These are phyloP conservation scores for Premnoplex brunnescens DNA, from an alignment of 2,797 vertebrate genomes.

Conservation along the genomic window DNA sequence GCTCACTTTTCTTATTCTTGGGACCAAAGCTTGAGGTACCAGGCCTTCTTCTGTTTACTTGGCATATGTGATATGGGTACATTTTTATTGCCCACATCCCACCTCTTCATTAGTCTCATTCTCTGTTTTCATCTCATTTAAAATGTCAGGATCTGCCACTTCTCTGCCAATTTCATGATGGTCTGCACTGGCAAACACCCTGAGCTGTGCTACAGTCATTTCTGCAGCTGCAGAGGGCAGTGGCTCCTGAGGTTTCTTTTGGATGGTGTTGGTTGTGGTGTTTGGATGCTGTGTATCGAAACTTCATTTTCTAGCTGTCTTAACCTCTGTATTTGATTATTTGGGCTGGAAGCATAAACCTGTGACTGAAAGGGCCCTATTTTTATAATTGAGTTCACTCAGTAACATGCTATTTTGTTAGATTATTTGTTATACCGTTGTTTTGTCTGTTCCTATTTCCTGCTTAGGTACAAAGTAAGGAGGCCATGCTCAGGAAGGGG, in stretches of 20 bases:
- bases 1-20: not conserved
- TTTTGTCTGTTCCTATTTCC: not conserved
- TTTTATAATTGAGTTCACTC: not conserved
- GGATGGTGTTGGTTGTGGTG: not conserved
- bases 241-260: not conserved
- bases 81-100: conserved; percentile 55
- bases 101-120: conserved; percentile 50
- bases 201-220: not conserved
- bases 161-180: conserved; percentile 3
- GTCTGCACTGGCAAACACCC: not conserved
- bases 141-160: conserved; percentile 66
- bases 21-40: not conserved
- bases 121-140: conserved; percentile 36
- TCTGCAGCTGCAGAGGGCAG: not conserved
- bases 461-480: not conserved
- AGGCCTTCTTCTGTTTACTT: conserved; percentile 43
- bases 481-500: not conserved
- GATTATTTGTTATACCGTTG: not conserved
- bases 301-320: not conserved
- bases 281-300: not conserved
- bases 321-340: not conserved
- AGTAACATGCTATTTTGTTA: not conserved
- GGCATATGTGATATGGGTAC: conserved; percentile 63
- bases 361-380: not conserved
- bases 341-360: not conserved